Conservation (phyloP, 2,888 invertebrate species). For the Adela reaumurella region DNA sequence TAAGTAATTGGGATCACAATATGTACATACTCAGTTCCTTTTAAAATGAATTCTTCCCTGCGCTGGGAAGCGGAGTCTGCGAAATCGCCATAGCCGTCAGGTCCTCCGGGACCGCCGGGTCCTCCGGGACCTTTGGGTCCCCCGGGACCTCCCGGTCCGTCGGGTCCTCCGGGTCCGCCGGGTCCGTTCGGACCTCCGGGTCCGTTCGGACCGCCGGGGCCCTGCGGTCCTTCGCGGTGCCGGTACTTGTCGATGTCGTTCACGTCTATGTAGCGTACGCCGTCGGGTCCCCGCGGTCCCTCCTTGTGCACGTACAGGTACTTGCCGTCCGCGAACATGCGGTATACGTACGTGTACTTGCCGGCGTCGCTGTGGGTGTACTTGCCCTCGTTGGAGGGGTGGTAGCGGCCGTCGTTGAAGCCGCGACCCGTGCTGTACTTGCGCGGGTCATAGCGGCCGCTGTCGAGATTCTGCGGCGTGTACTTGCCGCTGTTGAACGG, state of each 20-base stretch:
- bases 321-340: conserved; percentile 36
- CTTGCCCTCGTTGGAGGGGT: conserved; percentile 43
- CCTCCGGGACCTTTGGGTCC: conserved; percentile 20
- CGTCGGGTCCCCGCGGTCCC: conserved; percentile 28
- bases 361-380: conserved; percentile 54
- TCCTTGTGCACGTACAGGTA: conserved; percentile 47
- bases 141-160: conserved; percentile 16
- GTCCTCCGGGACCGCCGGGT: conserved; percentile 17
- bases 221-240: conserved; percentile 9
- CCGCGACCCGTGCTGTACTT: conserved; percentile 19
- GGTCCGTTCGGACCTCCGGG: conserved; percentile 6
- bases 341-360: conserved; percentile 44
- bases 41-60: too few species aligned
- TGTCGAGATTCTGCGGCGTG: conserved; percentile 8
- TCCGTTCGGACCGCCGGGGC: conserved; percentile 8
- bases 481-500: background rate
- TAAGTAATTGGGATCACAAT: too few species aligned
- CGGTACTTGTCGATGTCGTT: conserved; percentile 4
- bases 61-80: too few species aligned
- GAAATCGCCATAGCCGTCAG: too few species aligned
- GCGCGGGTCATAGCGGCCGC: conserved; percentile 31
- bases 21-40: too few species aligned
- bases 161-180: conserved; percentile 8
- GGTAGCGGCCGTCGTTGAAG: conserved; percentile 40
- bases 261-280: conserved; percentile 6